Conservation (phyloP, 2,113 vertebrate genomes). For the Cebidichthys violaceus region DNA sequence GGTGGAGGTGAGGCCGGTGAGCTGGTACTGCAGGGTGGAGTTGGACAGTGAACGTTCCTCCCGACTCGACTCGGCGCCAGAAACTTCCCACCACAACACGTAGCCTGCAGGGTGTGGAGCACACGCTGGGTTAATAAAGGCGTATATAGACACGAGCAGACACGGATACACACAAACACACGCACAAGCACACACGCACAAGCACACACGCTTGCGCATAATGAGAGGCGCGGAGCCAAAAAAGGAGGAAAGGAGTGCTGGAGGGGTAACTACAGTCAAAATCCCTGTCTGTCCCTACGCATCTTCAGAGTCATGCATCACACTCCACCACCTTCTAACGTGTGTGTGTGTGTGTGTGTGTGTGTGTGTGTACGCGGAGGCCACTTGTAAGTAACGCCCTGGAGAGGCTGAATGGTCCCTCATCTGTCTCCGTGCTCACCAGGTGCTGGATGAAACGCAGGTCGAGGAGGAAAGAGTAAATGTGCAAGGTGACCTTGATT, state of each 20-base stretch:
- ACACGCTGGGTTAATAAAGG: constrained; percentile 52
- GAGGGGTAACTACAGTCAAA: constrained; percentile 56
- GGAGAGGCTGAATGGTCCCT: constrained; percentile 65
- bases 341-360: constrained; percentile 32
- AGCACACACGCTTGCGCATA: constrained; percentile 4
- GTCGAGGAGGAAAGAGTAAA: constrained; percentile 72
- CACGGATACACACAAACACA: constrained; percentile 21
- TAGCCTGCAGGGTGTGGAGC: constrained; percentile 84
- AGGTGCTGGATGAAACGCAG: constrained; percentile 71
- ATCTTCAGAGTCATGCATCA: constrained; percentile 77
- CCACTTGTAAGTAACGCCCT: constrained; percentile 63
- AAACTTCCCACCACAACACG: constrained; percentile 91
- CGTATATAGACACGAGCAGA: constrained; percentile 35
- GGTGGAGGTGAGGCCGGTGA: constrained; percentile 91
- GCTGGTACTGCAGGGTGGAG: constrained; percentile 89
- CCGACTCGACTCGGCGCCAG: constrained; percentile 85
- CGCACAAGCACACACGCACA: background rate
- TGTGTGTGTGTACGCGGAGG: constrained; percentile 32
- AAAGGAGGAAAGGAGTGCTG: constrained; percentile 7
- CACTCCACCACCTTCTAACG: constrained; percentile 62
- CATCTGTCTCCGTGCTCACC: constrained; percentile 67
- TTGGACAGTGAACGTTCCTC: constrained; percentile 84
- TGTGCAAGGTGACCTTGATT: constrained; percentile 77
- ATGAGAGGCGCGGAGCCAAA: constrained; percentile 31
- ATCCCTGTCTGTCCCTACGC: constrained; percentile 65